Base-by-base conservation (phyloP, 2,888 invertebrate species). In the Drosophila macrospina region DNA sequence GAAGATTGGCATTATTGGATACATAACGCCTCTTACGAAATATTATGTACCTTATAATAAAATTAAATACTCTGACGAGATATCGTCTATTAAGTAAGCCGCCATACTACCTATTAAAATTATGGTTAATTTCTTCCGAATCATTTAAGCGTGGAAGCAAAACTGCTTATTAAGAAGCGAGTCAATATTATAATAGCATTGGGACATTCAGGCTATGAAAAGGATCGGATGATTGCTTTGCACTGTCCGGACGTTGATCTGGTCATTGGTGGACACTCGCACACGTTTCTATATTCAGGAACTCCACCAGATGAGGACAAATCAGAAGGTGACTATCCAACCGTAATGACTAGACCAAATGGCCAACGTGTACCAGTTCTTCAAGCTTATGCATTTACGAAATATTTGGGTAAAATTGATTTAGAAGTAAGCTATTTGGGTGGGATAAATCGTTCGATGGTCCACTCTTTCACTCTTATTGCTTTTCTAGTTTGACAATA, bases 381-480 rank as follows among this genome's bases (percentile, higher is more conserved):
- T 0, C 97, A 98, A 92, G 98, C 97, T 0, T 98, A 95, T 86
- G 97, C 97, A 0, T 97, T 95, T 88, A 97, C 98, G 1, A 98
- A 98, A 93, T 98, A 98, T 90, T 92, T 98, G 67, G 98, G 98
- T 0, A 94, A 94, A 86, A 92, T 98, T 28, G 93, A 95, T 62
- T 80, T 94, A 77, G 94, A 74, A 78, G 91, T 91, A 68, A 32
- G 20, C 16, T 13, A 32, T 10, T 41, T n/a, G n/a, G n/a, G 4
- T 16, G 16, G 16, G 5, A 5, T 39, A 4, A 37, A 37, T 8
- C 15, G 1, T 37, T 37, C 37, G 8, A 15, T 15, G 26, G 20
- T 28, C n/a, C 2, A 13, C 7, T 11, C 6, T n/a, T 4, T 1
- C 30, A 13, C 4, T 15, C 5, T 8, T 3, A 41, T 0, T 26